Percentiles rank a stretch among this genome's conserved stretches.
These are phyloP conservation scores for Brachyhypopomus gauderio DNA, from an alignment of 2,113 vertebrate species.

Conservation along the genomic window DNA sequence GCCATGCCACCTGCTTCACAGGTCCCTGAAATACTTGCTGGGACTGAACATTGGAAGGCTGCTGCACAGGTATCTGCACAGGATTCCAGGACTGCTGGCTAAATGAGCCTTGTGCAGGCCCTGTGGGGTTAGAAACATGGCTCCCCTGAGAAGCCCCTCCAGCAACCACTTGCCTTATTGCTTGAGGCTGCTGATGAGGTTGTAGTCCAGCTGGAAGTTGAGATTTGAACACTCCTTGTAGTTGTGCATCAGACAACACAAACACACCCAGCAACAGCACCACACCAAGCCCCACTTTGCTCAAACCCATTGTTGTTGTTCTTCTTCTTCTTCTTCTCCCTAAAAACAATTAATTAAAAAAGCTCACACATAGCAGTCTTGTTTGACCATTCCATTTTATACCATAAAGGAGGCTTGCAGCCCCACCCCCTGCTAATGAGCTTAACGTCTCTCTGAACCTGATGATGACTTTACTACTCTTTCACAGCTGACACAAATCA, in stretches of 20 bases:
- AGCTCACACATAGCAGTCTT: too few species aligned
- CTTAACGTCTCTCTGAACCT: too few species aligned
- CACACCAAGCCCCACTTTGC: not conserved
- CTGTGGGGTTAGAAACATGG: not conserved
- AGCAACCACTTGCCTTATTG: not conserved
- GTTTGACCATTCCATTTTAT: too few species aligned
- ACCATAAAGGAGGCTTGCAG: too few species aligned
- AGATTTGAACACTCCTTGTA: not conserved
- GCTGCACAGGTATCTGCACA: not conserved
- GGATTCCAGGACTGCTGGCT: not conserved
- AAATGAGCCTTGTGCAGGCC: not conserved
- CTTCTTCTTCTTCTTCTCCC: too few species aligned
- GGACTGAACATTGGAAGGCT: not conserved
- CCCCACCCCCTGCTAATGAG: too few species aligned
- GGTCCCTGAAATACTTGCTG: conserved; percentile 29
- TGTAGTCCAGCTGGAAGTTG: not conserved
- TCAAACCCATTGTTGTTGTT: too few species aligned
- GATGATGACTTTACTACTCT: too few species aligned
- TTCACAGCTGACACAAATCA: too few species aligned
- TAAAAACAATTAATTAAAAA: too few species aligned
- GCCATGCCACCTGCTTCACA: conserved; percentile 43
- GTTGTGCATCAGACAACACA: not conserved
- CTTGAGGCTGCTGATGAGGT: not conserved
- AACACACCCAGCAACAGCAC: not conserved
- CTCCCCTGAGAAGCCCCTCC: not conserved